Conservation (phyloP, 2,797 vertebrate genomes). For the Melanotaenia boesemani region DNA sequence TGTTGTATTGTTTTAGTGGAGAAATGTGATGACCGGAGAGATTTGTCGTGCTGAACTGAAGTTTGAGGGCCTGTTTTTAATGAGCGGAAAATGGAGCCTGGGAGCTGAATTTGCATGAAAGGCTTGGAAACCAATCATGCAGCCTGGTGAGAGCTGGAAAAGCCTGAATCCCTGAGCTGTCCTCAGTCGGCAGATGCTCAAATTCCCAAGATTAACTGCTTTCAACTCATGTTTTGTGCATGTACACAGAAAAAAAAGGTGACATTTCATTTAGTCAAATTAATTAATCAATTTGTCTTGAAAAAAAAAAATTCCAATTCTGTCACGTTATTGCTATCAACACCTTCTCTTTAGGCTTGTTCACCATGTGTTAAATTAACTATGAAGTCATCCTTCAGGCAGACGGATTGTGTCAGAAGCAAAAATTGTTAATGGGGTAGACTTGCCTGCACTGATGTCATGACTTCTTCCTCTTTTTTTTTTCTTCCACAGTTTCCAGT, state of each 20-base stretch:
- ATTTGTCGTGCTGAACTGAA: conserved; percentile 50
- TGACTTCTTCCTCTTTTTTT: conserved; percentile 34
- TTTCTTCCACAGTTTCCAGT: conserved; percentile 10
- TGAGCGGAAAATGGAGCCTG: conserved; percentile 78
- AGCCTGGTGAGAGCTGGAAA: conserved; percentile 63
- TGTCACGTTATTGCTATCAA: conserved; percentile 36
- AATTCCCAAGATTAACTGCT: conserved; percentile 40
- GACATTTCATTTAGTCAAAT: conserved; percentile 31
- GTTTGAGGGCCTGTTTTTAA: conserved; percentile 65
- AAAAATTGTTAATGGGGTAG: conserved; percentile 48
- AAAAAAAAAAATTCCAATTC: conserved; percentile 27
- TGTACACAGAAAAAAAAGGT: conserved; percentile 12
- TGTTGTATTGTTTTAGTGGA: conserved; percentile 73
- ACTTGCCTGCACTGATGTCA: conserved; percentile 53
- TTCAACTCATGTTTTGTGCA: conserved; percentile 33
- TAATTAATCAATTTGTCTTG: conserved; percentile 38
- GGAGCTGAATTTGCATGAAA: conserved; percentile 75
- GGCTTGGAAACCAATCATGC: conserved; percentile 77
- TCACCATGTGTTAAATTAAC: conserved; percentile 58
- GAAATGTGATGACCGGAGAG: conserved; percentile 76
- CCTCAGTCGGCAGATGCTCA: conserved; percentile 28
- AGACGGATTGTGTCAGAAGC: conserved; percentile 54
- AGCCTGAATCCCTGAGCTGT: conserved; percentile 39
- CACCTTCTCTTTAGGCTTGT: conserved; percentile 39
- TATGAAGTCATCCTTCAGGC: conserved; percentile 60